A percentile compares a stretch with the other conserved stretches of the same genome.
phyloP scores from a whole-genome alignment of 2,888 invertebrate genomes.

The Pristionchus mayeri region DNA sequence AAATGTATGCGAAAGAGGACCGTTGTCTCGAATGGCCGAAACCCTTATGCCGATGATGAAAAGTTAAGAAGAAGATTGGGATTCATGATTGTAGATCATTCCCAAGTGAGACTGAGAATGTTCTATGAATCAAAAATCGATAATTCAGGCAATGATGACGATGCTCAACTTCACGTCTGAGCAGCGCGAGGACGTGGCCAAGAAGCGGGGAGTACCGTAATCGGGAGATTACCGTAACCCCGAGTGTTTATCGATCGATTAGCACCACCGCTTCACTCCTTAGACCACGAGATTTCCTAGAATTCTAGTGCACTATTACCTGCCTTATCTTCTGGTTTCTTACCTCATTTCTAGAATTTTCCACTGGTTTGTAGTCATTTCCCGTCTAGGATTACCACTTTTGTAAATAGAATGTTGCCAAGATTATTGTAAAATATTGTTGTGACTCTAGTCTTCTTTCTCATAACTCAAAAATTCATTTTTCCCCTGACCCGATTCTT shows the following conservation, averaged over 20 bases:
- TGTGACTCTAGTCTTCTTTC: slow-evolving; percentile 32
- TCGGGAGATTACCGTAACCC: not conserved
- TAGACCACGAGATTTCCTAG: slow-evolving; percentile 23
- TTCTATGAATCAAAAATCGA: slow-evolving; percentile 17
- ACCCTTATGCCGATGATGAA: too few relatives aligned
- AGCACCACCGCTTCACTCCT: slow-evolving; percentile 9
- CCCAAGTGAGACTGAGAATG: not conserved
- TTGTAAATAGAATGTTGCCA: not conserved
- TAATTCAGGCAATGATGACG: slow-evolving; percentile 86
- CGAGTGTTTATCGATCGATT: slow-evolving; percentile 36
- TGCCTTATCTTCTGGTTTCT: not conserved
- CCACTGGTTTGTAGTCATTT: not conserved
- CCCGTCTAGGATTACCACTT: not conserved
- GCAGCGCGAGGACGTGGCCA: slow-evolving; percentile 72
- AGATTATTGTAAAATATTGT: slow-evolving; percentile 1
- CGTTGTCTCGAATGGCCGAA: too few relatives aligned
- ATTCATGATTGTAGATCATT: not conserved
- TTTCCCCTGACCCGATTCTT: not conserved
- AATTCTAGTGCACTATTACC: not conserved
- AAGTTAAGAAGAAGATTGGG: not conserved
- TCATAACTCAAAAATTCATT: not conserved
- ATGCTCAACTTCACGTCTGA: slow-evolving; percentile 81
- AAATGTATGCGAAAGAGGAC: too few relatives aligned
- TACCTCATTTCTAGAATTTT: slow-evolving; percentile 16
- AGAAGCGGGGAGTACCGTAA: slow-evolving; percentile 38